Evolutionary conservation across 1,140 invertebrate genomes (phyloP).

Genomic region (Drosophila biarmipes): DNA sequence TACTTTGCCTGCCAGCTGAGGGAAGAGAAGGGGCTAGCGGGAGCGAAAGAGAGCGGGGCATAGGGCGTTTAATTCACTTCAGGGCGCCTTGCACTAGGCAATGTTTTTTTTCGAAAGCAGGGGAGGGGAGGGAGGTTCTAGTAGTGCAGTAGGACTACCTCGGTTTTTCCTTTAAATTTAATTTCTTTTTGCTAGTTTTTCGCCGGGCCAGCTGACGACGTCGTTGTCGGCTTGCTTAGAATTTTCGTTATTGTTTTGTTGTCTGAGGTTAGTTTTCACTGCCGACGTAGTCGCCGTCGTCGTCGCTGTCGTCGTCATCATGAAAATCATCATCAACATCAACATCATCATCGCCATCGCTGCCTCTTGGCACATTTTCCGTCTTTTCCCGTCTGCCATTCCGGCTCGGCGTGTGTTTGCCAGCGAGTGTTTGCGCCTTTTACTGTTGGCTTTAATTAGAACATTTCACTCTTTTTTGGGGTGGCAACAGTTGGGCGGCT

Average conservation of each 20-base stretch:
- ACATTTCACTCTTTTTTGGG: constrained; percentile 71
- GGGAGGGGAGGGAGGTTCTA: background rate
- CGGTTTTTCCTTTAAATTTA: constrained; percentile 74
- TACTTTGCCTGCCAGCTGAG: constrained; percentile 45
- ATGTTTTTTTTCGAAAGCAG: constrained; percentile 8
- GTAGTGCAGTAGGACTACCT: constrained; percentile 2
- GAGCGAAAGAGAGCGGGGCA: constrained; percentile 1
- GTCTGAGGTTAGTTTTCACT: constrained; percentile 82
- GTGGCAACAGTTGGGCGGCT: constrained; percentile 75
- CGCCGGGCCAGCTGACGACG: constrained; percentile 36
- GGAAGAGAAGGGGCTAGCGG: background rate
- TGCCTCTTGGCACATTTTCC: constrained; percentile 78
- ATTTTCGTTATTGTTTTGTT: constrained; percentile 82
- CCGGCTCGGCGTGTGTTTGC: constrained; percentile 21
- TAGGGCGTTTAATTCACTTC: constrained; percentile 59
- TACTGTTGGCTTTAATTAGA: constrained; percentile 81
- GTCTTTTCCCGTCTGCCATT: constrained; percentile 39
- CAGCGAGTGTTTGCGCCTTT: constrained; percentile 49
- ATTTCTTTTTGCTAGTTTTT: constrained; percentile 80
- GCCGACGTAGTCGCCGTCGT: constrained; percentile 45
- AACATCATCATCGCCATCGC: constrained; percentile 40
- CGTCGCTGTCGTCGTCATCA: constrained; percentile 21
- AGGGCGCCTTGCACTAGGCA: constrained; percentile 55
- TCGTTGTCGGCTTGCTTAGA: constrained; percentile 68
- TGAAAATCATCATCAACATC: constrained; percentile 13